Base-by-base conservation (phyloP, 1,140 invertebrate genomes). In the Neomicropteryx cornuta region DNA sequence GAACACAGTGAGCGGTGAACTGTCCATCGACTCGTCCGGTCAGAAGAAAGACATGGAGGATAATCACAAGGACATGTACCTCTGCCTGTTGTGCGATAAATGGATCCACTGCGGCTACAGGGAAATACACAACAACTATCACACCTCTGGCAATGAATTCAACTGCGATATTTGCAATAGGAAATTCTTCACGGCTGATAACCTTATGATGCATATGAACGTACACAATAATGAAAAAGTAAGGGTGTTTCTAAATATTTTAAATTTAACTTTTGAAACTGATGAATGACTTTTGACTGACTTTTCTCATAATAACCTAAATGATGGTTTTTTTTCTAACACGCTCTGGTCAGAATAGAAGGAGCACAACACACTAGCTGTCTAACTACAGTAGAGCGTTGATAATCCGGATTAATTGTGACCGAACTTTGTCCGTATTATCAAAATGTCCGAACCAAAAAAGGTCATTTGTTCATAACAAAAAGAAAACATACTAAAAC, bases 181-280 rank as follows among this genome's bases (percentile, higher is more conserved):
- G 28, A 76, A 80, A 42, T 84, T 84, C 44, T 67, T 70, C 18
- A 76, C 73, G 0, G 48, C 60, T 1, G 69, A 73, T 21, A 77
- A 75, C 52, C 64, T 81, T 6, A 66, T 73, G 8, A 77, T 83
- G 77, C 82, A 85, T 53, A 66, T 76, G 36, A 75, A 72, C 39
- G 77, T 81, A 19, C 82, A 85, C 49, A 63, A 51, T 47, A 56
- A 54, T 31, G 60, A 63, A 42, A 70, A 68, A 60, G 68, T 69
- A 40, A 51, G 31, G 14, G 17, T 28, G 24, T 33, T 19, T 39
- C 10, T 32, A 3, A 37, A 11, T 28, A 5, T 39, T 18, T 47
- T 8, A 5, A 17, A 14, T 32, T 5, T 16, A 33, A n/a, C 21
- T 33, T 19, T 14, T 33, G 11, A n/a, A 11, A 33, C 18, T 13